Evolutionary conservation across 2,888 invertebrate species (phyloP), one percentile per base, ranked within the genome.

Genomic region (Lasioglossum villosulum): DNA sequence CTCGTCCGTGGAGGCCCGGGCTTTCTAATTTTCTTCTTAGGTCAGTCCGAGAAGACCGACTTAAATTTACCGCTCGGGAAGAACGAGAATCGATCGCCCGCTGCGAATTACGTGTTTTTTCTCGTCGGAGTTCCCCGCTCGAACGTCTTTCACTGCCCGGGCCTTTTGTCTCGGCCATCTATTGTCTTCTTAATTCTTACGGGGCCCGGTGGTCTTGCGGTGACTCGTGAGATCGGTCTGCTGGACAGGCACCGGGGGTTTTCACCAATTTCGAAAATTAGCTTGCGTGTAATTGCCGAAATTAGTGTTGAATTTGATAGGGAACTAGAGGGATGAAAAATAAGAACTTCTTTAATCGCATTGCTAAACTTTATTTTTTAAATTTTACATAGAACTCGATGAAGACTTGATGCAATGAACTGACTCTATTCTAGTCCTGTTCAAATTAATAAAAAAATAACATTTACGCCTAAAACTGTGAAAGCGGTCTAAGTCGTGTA

Each of bases 21-120:
- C 77, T 88, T 84, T 85, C 86, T 78, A 83, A 89, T 90, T 90
- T 83, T 63, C 84, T 42, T 76, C 39, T 30, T 39, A n/a, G 12
- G 52, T 66, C 73, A 59, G 71, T 66, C 23, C 39, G 27, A 56
- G 48, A 77, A 56, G 85, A 59, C 71, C 34, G n/a, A n/a, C 56
- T 56, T 12, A 56, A 56, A 56, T 56, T 56, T 56, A n/a, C 56
- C 56, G 56, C 56, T 56, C n/a, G 56, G 56, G n/a, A 56, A 56
- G 4, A 4, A n/a, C 56, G 56, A 56, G 56, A 75, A 45, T 48
- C 74, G 85, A 89, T 83, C 88, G 90, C 88, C 77, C 59, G 83
- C 39, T 75, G 63, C 23, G 71, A 83, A 71, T 82, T 75, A 12
- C 66, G 42, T 19, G 63, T 23, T 63, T 66, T 72, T 70, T 39